A percentile compares a stretch with the other conserved stretches of the same genome.
These are phyloP conservation scores for Diplazon laetatorius DNA, from an alignment of 2,888 invertebrate genomes.

Conservation along the genomic window DNA sequence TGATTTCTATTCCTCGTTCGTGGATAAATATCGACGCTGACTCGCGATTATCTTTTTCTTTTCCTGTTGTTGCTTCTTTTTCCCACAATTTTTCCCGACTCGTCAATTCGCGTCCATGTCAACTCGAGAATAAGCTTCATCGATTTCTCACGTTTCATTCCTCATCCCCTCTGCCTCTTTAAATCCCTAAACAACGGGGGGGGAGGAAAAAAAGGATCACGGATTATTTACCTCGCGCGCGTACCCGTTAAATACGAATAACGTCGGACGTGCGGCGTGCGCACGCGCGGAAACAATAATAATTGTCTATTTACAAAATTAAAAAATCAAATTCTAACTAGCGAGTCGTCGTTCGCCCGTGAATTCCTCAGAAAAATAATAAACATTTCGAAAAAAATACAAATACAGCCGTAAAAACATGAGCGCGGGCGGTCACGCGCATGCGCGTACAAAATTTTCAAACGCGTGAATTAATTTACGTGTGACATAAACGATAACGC, in stretches of 20 bases:
- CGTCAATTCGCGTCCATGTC: conserved; percentile 40
- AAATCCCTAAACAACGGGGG: too few species aligned
- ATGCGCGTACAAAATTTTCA: too few species aligned
- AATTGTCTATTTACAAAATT: conserved; percentile 70
- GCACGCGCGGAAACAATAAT: conserved; percentile 65
- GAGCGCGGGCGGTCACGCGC: conserved; percentile 40
- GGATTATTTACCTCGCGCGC: conserved; percentile 22
- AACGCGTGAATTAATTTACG: too few species aligned
- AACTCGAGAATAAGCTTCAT: conserved; percentile 34
- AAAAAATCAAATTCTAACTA: too few species aligned
- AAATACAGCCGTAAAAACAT: conserved; percentile 42
- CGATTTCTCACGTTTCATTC: not conserved
- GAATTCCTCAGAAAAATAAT: conserved; percentile 51
- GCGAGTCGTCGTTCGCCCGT: too few species aligned
- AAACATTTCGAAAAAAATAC: not conserved
- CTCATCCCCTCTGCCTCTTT: too few species aligned
- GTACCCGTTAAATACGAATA: conserved; percentile 50
- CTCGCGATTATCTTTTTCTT: conserved; percentile 37
- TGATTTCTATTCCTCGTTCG: conserved; percentile 44
- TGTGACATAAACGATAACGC: conserved; percentile 59
- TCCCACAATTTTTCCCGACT: conserved; percentile 35
- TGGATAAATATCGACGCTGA: conserved; percentile 57
- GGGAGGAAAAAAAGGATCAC: conserved; percentile 40
- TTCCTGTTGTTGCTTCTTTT: too few species aligned
- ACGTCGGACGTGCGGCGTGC: conserved; percentile 48